phyloP scores from a whole-genome alignment of 2,113 vertebrate species.

The Chaetorhynchus papuensis region DNA sequence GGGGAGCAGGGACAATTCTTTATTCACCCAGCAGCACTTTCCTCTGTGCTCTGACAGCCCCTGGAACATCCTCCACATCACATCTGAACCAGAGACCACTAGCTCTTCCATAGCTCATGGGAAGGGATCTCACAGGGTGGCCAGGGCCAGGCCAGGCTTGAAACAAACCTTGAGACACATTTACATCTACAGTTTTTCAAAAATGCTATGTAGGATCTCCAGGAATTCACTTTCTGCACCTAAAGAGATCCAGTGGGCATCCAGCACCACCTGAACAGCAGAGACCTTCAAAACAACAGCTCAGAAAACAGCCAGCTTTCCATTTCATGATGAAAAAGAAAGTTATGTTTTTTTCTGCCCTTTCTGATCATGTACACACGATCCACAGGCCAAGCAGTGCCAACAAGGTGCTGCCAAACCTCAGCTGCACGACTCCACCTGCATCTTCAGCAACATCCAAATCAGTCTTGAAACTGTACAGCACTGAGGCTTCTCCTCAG shows the following conservation, averaged over 20 bases:
- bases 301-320: background rate
- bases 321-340: background rate
- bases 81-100: background rate
- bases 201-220: background rate
- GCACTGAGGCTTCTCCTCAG: background rate
- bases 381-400: background rate
- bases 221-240: background rate
- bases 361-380: background rate
- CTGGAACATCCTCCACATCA: rapidly evolving
- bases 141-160: background rate
- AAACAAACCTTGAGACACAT: background rate
- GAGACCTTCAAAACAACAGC: background rate
- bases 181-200: background rate
- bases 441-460: background rate
- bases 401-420: background rate
- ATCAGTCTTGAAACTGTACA: rapidly evolving
- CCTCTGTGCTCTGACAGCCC: background rate
- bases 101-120: rapidly evolving
- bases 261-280: background rate
- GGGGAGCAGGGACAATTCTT: background rate
- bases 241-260: background rate
- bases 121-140: background rate
- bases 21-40: background rate
- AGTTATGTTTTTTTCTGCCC: background rate
- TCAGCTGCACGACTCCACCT: background rate